phyloP scores from a whole-genome alignment of 2,797 vertebrate species.

The Lithobates sylvaticus region DNA sequence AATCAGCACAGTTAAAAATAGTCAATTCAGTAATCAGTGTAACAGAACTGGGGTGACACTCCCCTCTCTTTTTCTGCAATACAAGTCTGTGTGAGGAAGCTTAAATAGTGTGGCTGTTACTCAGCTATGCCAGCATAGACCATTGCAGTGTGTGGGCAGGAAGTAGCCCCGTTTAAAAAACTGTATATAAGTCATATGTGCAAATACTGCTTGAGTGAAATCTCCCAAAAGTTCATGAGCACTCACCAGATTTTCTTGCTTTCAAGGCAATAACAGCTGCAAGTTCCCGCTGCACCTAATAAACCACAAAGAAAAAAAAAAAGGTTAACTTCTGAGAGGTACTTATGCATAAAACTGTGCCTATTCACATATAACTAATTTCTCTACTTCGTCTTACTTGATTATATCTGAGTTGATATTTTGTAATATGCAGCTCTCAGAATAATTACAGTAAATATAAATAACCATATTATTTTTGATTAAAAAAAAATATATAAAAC shows the following conservation, averaged over 20 bases:
- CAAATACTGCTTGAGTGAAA: background rate
- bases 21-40: no score
- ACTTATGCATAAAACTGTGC: conserved; percentile 17
- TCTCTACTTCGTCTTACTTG: background rate
- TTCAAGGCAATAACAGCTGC: conserved; percentile 94
- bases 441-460: background rate
- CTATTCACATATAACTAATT: conserved; percentile 9
- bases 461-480: background rate
- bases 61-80: no score
- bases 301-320: conserved; percentile 64
- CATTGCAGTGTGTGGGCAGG: no score
- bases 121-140: no score
- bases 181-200: background rate
- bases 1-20: no score
- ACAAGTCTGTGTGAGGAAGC: no score
- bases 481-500: background rate
- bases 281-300: conserved; percentile 92
- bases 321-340: conserved; percentile 4
- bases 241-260: conserved; percentile 90
- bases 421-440: background rate
- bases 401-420: background rate
- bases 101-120: no score
- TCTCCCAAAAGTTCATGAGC: background rate
- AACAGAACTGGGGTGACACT: no score
- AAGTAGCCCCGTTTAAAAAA: no score